Base-by-base conservation (phyloP, 1,140 invertebrate genomes). In the Scaptomyza montana region DNA sequence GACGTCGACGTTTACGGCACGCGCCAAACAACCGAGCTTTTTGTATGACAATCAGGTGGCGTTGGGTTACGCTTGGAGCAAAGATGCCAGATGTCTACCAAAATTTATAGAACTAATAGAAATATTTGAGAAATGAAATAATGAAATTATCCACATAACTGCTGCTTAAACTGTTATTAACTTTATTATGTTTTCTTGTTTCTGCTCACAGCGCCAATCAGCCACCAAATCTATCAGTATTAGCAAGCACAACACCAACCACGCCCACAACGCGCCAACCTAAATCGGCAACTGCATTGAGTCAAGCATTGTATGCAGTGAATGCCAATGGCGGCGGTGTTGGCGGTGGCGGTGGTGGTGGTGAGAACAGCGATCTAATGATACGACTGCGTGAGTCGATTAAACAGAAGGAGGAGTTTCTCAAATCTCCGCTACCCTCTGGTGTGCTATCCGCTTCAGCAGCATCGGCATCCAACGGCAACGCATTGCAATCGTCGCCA, bases 371-470 rank as follows among this genome's bases (percentile, higher is more conserved):
- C 66, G 90, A 91, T 51, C 78, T 91, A 39, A 91, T 91, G 90
- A 87, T 91, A 60, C 84, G 90, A 49, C 59, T 97, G 77, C 93
- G 95, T 56, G 96, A 96, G 90, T 97, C 96, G 79, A 94, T 96
- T 76, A 96, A 97, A 78, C 96, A 97, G 80, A 98, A 97, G 85
- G 96, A 97, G 91, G 96, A 97, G 76, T 98, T 98, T 90, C 92
- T 98, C 33, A 94, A 94, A 76, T 93, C 96, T 60, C 96, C 96
- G 94, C 94, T 50, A 54, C 90, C 90, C 30, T 51, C 65, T 3
- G 75, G 67, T 28, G 43, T 72, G 19, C 60, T 74, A 33, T 65
- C 80, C 45, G 30, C 74, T 5, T 56, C 72, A 19, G 61, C 54
- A 43, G 43, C 51, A 9, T 9, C 46, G 13, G 19, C 66, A 41